Conservation (phyloP, 2,888 invertebrate species). For the Chloroclystis v-ata region DNA sequence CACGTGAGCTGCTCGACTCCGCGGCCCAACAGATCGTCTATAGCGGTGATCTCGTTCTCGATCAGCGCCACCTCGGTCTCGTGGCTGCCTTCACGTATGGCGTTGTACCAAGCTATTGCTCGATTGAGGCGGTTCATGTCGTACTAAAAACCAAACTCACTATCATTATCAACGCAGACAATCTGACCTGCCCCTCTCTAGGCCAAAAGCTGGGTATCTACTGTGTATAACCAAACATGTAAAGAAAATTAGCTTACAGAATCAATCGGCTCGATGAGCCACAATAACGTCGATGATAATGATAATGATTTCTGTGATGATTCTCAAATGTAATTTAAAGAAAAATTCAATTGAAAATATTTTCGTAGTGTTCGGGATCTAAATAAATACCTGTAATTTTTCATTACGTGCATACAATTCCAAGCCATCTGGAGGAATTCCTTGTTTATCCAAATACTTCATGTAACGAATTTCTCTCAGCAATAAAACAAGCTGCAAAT, state of each 20-base stretch:
- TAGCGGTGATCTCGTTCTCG: constrained; percentile 84
- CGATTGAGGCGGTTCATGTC: constrained; percentile 77
- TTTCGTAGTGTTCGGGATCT: too few relatives aligned
- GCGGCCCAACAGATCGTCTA: constrained; percentile 83
- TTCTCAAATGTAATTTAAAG: too few relatives aligned
- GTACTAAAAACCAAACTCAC: constrained; percentile 51
- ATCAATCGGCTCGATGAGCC: too few relatives aligned
- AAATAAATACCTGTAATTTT: constrained; percentile 76
- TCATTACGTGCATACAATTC: constrained; percentile 83
- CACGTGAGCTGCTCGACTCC: constrained; percentile 86
- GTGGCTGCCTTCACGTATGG: constrained; percentile 83
- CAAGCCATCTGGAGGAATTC: constrained; percentile 79
- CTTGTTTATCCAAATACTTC: constrained; percentile 80
- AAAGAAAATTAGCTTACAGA: too few relatives aligned
- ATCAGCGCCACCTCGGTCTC: constrained; percentile 88
- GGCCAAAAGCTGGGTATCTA: too few relatives aligned
- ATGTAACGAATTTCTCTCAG: constrained; percentile 91
- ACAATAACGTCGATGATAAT: too few relatives aligned
- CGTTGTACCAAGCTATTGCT: constrained; percentile 91
- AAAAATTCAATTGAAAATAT: neutral
- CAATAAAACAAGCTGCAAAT: constrained; percentile 80
- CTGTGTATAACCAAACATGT: too few relatives aligned
- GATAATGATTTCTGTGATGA: too few relatives aligned
- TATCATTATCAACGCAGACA: too few relatives aligned
- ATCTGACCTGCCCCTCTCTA: too few relatives aligned